Base-by-base conservation (phyloP, 2,888 invertebrate species). In the Hartigia nigra region DNA sequence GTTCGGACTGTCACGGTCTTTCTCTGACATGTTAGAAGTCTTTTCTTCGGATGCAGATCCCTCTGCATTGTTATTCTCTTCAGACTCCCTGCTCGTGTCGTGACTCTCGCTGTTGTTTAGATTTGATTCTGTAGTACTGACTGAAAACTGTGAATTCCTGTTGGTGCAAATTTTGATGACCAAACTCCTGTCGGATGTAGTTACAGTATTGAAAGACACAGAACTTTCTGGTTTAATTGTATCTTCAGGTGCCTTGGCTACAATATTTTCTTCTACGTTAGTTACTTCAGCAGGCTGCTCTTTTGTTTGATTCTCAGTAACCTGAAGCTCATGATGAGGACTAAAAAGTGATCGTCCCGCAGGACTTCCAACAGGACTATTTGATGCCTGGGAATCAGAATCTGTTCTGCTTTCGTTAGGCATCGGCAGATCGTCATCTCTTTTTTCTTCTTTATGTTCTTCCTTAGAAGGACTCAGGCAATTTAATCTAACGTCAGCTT, bases 171-270 rank as follows among this genome's bases (percentile, higher is more conserved):
- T 91, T 84, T 91, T 91, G 55, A 91, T 91, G 31, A 91, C 88
- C 80, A 91, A 85, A 82, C 91, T 91, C 76, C 91, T 86, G 35
- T 91, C 90, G 11, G 90, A 87, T 9, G 87, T 81, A 75, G 90
- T 85, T 36, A 88, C 86, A 12, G 88, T 81, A 36, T 88, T 90
- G 34, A 87, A 87, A 0, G 88, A 87, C 12, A 88, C 87, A 35
- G 88, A 86, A 31, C 84, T 78, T 76, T 86, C 86, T 83, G 88
- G 87, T 85, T 87, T 85, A 74, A 31, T 79, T 70, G 83, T 80
- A 35, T 82, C 79, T 75, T 95, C 85, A 95, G 95, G 83, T 95
- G 95, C 91, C 55, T 23, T 55, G 5, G 23, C 9, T 5, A 76
- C 69, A 55, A 78, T 74, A 74, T 81, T 82, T 77, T 78, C 77